Conservation (phyloP, 92 coral and sea anemone genomes). For the Phenganax subtilis region DNA sequence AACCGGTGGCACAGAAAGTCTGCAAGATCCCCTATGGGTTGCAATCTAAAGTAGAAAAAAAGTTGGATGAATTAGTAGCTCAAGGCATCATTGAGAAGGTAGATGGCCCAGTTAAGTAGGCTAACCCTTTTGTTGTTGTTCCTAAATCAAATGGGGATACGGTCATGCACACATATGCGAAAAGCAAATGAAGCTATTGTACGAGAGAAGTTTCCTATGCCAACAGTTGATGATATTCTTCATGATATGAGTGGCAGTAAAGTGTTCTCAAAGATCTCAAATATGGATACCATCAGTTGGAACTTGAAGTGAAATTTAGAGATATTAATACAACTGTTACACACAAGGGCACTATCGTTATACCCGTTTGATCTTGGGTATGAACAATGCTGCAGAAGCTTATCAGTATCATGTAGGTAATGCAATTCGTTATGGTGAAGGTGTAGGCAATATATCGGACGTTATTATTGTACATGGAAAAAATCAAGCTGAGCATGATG, state of each 20-base stretch:
- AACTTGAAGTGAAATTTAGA: constrained; percentile 40
- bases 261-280: constrained; percentile 43
- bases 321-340: constrained; percentile 41
- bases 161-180: constrained; percentile 39
- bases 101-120: constrained; percentile 40
- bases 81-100: constrained; percentile 29
- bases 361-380: constrained; percentile 43
- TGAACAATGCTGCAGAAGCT: constrained; percentile 43
- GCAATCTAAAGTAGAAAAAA: constrained; percentile 35
- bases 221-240: constrained; percentile 46
- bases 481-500: constrained; percentile 43
- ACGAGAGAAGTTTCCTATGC: constrained; percentile 43
- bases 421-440: constrained; percentile 41
- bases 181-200: constrained; percentile 36
- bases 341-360: constrained; percentile 41
- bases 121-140: constrained; percentile 36
- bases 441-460: constrained; percentile 48
- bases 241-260: constrained; percentile 39
- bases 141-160: constrained; percentile 39
- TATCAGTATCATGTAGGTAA: constrained; percentile 46
- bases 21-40: constrained; percentile 31
- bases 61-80: constrained; percentile 17
- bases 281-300: constrained; percentile 52
- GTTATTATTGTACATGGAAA: constrained; percentile 48
- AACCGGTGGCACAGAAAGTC: constrained; percentile 26